These are phyloP conservation scores for Petroica traversi DNA, from an alignment of 2,113 vertebrate genomes.

Conservation along the genomic window DNA sequence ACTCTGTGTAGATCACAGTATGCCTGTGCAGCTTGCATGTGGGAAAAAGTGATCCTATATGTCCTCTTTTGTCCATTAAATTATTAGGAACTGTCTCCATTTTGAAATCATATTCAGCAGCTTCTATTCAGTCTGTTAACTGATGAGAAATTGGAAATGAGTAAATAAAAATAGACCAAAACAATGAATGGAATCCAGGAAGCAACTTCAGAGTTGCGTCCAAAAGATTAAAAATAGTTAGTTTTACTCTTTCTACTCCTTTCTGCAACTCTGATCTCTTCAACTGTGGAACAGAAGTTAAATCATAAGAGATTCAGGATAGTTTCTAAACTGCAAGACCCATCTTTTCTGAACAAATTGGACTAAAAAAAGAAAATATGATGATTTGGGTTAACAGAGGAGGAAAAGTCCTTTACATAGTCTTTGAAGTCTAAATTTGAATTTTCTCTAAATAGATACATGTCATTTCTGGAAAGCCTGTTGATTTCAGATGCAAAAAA, in stretches of 20 bases:
- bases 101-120: neutral
- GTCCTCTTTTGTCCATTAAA: neutral
- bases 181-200: neutral
- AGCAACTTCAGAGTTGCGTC: neutral
- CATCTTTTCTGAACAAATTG: neutral
- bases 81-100: neutral
- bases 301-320: neutral
- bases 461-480: neutral
- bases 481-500: neutral
- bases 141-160: neutral
- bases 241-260: neutral
- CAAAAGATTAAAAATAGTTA: neutral
- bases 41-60: neutral
- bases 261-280: neutral
- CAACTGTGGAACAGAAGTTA: neutral
- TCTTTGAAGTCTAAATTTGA: neutral
- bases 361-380: neutral
- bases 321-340: neutral
- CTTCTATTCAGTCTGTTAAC: neutral
- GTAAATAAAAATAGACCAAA: neutral
- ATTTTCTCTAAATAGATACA: neutral
- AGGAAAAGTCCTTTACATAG: neutral
- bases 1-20: neutral
- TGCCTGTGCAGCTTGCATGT: neutral
- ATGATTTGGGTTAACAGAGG: neutral